Percentiles rank a stretch among this genome's conserved stretches.
phyloP scores from a whole-genome alignment of 2,797 vertebrate genomes.

The Myotis planiceps region DNA sequence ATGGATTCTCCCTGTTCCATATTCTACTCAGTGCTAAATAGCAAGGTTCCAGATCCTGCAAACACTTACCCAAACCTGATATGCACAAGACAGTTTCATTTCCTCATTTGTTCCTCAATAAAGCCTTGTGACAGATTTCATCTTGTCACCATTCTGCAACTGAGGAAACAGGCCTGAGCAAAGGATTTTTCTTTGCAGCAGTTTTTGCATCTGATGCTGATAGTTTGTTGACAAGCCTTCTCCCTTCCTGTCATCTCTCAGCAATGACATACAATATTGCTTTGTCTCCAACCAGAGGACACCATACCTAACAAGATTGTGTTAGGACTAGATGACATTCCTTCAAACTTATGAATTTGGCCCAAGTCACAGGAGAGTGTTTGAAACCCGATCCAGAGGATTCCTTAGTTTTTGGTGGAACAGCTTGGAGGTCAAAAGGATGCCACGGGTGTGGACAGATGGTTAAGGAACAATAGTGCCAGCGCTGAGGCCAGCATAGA shows the following conservation, averaged over 20 bases:
- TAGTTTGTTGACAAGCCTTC: not conserved
- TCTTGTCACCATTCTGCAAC: not conserved
- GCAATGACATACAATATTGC: not conserved
- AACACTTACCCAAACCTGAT: not conserved
- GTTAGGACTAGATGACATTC: not conserved
- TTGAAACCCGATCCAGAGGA: not conserved
- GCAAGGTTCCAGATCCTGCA: not conserved
- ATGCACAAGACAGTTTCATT: not conserved
- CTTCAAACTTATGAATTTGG: not conserved
- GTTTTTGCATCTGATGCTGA: not conserved
- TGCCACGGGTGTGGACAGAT: not conserved
- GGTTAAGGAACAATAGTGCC: not conserved
- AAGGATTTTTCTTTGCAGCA: not conserved
- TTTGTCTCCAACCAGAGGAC: not conserved
- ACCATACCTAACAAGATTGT: not conserved
- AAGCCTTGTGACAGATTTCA: not conserved
- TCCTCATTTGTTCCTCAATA: not conserved
- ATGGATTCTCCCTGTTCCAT: not conserved
- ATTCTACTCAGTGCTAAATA: not conserved
- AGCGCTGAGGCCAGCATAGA: not conserved
- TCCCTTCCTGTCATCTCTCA: not conserved
- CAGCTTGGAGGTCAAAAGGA: not conserved
- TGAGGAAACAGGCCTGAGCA: not conserved
- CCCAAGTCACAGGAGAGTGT: not conserved
- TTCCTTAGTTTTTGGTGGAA: not conserved